phyloP scores from a whole-genome alignment of 2,888 invertebrate species.

The Schrankia costaestrigalis region DNA sequence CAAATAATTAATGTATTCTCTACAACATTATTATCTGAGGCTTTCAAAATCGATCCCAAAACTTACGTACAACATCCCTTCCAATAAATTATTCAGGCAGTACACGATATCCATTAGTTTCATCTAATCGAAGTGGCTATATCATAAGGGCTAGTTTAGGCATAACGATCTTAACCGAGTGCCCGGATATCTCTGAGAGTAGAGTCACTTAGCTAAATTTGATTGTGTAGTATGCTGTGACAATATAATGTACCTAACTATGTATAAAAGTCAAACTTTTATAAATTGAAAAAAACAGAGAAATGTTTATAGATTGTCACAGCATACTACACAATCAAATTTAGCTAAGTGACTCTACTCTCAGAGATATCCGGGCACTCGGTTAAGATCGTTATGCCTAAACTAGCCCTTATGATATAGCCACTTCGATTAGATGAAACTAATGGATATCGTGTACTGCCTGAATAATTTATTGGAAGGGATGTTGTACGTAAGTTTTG shows the following conservation, averaged over 20 bases:
- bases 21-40: conserved; percentile 5
- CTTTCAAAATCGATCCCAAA: conserved; percentile 10
- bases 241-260: no score
- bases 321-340: no score
- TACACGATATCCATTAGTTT: conserved; percentile 15
- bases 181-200: no score
- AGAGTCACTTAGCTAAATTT: no score
- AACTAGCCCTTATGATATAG: conserved; percentile 7
- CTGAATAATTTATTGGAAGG: conserved; percentile 14
- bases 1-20: background rate
- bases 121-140: conserved; percentile 16
- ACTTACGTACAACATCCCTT: conserved; percentile 8
- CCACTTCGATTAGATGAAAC: conserved; percentile 14
- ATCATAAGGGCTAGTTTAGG: conserved; percentile 4
- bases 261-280: no score
- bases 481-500: conserved; percentile 8
- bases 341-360: no score
- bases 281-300: no score
- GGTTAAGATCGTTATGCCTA: background rate
- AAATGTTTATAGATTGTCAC: no score
- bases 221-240: no score
- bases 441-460: conserved; percentile 16
- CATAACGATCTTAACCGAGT: background rate
- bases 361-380: no score
- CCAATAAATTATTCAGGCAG: conserved; percentile 14